Conservation (phyloP, 1,140 invertebrate species). For the Ips typographus region DNA sequence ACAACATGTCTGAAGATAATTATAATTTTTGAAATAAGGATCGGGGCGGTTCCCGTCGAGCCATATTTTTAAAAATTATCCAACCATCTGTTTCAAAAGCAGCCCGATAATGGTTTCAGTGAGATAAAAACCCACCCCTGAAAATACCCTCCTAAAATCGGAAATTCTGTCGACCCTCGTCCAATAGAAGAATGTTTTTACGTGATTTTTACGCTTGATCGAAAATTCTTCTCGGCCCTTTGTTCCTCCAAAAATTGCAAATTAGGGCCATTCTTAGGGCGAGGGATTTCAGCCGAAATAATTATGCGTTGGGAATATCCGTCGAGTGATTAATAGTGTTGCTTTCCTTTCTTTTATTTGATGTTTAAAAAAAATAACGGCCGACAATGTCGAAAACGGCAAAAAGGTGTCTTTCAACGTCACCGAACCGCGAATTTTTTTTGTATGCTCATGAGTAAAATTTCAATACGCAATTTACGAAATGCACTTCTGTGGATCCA, state of each 20-base stretch:
- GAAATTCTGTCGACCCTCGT: constrained; percentile 34
- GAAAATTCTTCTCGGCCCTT: constrained; percentile 31
- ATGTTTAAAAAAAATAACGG: constrained; percentile 18
- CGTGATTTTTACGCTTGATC: constrained; percentile 38
- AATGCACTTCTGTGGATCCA: not conserved
- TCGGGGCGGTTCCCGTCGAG: too few species aligned
- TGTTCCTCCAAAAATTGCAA: constrained; percentile 36
- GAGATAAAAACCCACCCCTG: constrained; percentile 25
- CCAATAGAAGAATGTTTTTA: constrained; percentile 36
- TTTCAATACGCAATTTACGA: not conserved
- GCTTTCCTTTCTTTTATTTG: constrained; percentile 28
- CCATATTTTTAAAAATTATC: constrained; percentile 22
- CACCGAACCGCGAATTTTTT: constrained; percentile 17
- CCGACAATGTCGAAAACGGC: not conserved
- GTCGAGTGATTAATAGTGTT: constrained; percentile 30
- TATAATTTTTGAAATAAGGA: too few species aligned
- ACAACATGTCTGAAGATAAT: too few species aligned
- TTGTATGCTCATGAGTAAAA: constrained; percentile 1
- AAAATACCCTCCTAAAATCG: constrained; percentile 35
- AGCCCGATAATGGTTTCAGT: constrained; percentile 19
- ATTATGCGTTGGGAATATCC: constrained; percentile 33
- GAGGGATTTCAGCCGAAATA: constrained; percentile 33
- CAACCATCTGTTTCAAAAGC: constrained; percentile 28
- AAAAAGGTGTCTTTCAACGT: constrained; percentile 21
- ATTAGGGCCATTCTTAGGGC: constrained; percentile 32